Percentiles rank a stretch among this genome's conserved stretches.
Conservation (phyloP, 2,888 invertebrate species). For the Tenthredo scrophulariae region DNA sequence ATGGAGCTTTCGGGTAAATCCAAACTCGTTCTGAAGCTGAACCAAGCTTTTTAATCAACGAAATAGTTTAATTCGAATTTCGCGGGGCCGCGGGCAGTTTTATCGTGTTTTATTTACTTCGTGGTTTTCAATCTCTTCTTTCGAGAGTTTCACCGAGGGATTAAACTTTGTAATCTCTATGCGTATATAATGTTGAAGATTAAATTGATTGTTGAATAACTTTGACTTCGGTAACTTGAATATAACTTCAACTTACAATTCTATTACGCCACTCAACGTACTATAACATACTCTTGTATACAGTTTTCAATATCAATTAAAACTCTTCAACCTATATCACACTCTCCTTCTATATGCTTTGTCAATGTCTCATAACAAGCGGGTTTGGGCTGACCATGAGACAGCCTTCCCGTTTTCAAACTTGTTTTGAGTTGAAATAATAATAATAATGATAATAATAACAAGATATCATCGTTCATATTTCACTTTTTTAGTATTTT, state of each 20-base stretch:
- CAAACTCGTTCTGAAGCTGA: background rate
- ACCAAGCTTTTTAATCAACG: slow-evolving; percentile 48
- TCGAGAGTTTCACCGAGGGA: background rate
- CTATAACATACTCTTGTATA: background rate
- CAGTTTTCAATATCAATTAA: background rate
- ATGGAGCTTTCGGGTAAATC: background rate
- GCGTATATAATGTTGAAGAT: slow-evolving; percentile 8
- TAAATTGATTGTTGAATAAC: slow-evolving; percentile 25
- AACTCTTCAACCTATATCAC: background rate
- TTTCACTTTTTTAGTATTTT: too few species aligned
- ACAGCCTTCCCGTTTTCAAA: too few species aligned
- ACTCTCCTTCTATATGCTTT: background rate
- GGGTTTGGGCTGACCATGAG: too few species aligned
- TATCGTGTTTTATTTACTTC: slow-evolving; percentile 29
- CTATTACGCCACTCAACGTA: background rate
- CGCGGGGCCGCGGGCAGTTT: background rate
- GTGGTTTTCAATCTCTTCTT: slow-evolving; percentile 39
- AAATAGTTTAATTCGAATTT: slow-evolving; percentile 38
- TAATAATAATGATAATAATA: too few species aligned
- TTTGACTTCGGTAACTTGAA: slow-evolving; percentile 1
- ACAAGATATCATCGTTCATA: too few species aligned
- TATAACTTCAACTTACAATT: background rate
- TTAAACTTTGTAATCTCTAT: slow-evolving; percentile 37
- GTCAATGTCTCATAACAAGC: background rate
- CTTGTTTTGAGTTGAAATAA: too few species aligned